Evolutionary conservation across 2,888 invertebrate genomes (phyloP), one percentile per base, ranked within the genome.

Genomic region (Hirtodrosophila histrioides): DNA sequence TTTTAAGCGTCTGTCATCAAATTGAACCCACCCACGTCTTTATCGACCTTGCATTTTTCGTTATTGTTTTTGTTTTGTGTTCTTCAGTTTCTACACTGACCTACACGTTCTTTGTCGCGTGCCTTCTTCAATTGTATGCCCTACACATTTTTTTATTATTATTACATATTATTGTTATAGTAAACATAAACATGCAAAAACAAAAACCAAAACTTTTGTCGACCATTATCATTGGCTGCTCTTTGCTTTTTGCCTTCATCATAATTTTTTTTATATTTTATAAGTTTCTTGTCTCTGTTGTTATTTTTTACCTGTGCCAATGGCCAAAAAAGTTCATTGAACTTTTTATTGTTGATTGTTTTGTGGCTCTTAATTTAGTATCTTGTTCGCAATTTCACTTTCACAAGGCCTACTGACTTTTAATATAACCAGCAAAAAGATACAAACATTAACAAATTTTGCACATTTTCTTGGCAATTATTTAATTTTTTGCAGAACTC

Each of bases 301-400:
- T 80, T 77, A 57, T 57, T 66, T 71, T 48, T 45, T 63, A 56
- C 54, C 51, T 62, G 71, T 62, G 85, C 81, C 78, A 80, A 74
- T 78, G 81, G 85, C 67, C 56, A 86, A 86, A 78, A 78, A 81
- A 78, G 81, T 81, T 81, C 87, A 60, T 75, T 84, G 85, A 81
- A 86, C 81, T 69, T 62, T 61, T 60, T 68, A 11, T 60, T 54
- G 60, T 72, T 85, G 69, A 61, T 84, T 81, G 64, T 71, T 80
- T 64, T 62, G 58, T 55, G 37, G 44, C 49, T 73, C 49, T 73
- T 57, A 45, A 50, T 61, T 73, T 66, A 66, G 75, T 75, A 39
- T 55, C 29, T 60, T 62, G 36, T 70, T 61, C 39, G 64, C 58
- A 67, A 77, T 67, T 83, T 86, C 86, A 80, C 80, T 80, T 80